These are phyloP conservation scores for Himalopsyche kuldschensis DNA, from an alignment of 2,888 invertebrate genomes.

Conservation along the genomic window DNA sequence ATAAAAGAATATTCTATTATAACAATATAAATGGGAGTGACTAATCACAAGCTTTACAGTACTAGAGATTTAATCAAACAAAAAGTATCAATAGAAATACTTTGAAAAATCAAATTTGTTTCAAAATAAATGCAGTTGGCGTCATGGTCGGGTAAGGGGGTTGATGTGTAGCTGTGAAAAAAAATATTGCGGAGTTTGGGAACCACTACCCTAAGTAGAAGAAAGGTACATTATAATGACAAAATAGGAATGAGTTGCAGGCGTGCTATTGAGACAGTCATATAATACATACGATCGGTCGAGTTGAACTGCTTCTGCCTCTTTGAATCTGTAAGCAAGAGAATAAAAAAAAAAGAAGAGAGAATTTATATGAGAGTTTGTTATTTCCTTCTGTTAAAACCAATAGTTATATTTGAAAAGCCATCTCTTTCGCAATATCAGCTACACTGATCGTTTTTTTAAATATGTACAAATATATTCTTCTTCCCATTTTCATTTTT, in stretches of 20 bases:
- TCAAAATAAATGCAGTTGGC: no score
- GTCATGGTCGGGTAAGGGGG: no score
- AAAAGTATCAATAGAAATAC: no score
- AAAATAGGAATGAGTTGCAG: background rate
- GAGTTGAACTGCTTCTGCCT: conserved; percentile 76
- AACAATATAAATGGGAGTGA: no score
- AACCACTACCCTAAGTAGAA: background rate
- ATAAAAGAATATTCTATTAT: no score
- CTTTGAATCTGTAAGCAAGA: conserved; percentile 82
- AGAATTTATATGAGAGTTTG: conserved; percentile 41
- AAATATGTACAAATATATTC: background rate
- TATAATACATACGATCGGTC: conserved; percentile 80
- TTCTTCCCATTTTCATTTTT: no score
- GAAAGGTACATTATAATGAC: background rate
- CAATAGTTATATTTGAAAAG: background rate
- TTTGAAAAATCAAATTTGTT: no score
- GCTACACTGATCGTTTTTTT: background rate
- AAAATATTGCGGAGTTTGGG: background rate
- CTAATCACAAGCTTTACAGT: no score
- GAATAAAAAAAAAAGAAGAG: conserved; percentile 59
- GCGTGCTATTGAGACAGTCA: conserved; percentile 47
- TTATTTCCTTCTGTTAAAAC: background rate
- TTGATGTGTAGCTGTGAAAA: background rate
- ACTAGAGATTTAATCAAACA: no score
- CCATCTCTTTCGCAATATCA: background rate